These are phyloP conservation scores for Phainopepla nitens DNA, from an alignment of 2,113 vertebrate species.

Conservation along the genomic window DNA sequence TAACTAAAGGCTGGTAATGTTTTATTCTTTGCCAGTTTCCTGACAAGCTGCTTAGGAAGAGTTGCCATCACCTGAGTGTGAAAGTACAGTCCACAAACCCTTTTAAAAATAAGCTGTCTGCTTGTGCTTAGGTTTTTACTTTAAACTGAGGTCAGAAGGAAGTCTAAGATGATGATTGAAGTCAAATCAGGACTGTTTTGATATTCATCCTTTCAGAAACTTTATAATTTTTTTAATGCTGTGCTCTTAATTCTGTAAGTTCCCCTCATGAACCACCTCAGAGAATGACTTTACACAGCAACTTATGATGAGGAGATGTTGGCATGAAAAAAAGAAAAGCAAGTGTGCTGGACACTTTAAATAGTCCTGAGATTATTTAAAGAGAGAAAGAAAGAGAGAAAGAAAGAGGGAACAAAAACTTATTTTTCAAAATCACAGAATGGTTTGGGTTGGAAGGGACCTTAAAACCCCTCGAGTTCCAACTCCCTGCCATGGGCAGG, in stretches of 20 bases:
- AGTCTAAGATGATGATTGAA: background rate
- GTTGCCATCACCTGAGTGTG: background rate
- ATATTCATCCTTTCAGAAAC: background rate
- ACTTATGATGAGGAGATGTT: accelerated
- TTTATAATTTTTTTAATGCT: background rate
- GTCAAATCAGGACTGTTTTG: background rate
- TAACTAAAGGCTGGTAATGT: background rate
- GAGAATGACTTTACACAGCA: background rate
- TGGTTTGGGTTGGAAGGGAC: background rate
- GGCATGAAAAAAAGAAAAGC: background rate
- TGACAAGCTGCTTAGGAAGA: background rate
- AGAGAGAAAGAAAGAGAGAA: background rate
- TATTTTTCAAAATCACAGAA: background rate
- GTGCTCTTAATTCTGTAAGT: background rate
- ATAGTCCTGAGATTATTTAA: background rate
- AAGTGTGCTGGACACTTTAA: background rate
- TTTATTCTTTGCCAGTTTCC: background rate
- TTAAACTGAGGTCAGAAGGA: background rate
- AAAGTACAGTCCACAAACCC: background rate
- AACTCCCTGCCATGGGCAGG: background rate
- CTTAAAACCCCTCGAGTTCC: background rate
- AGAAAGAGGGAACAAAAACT: background rate
- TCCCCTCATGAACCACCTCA: background rate
- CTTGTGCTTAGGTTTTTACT: background rate
- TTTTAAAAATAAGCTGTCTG: background rate